Evolutionary conservation across 2,797 vertebrate species (phyloP), one percentile per base, ranked within the genome.

Genomic region (Sparidentex hasta): DNA sequence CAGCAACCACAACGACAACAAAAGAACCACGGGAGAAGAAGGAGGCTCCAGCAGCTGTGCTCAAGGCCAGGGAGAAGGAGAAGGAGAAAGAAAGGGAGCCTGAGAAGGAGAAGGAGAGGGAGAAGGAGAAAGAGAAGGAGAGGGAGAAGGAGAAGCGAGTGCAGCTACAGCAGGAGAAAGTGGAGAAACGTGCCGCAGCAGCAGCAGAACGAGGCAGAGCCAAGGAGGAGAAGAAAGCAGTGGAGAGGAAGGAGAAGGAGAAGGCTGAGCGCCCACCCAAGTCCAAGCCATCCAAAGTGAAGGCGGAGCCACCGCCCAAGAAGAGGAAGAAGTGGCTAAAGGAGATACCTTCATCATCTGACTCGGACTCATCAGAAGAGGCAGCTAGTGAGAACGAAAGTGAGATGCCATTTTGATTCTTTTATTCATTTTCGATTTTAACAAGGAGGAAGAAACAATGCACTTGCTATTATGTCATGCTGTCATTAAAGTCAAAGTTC

Each of bases 301-400:
- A 96, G 80, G 83, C 94, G 0, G 94, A 97, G 68, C 94, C 96
- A 1, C 88, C 94, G 0, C 87, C 96, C 0, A 96, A 96, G 86
- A 98, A 98, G 87, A 96, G 97, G 83, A 98, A 98, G 95, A 97
- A 97, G 90, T 98, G 97, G 97, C 91, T 98, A 65, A 98, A 97
- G 69, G 97, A 98, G 71, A 95, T 95, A 0, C 95, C 95, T 8
- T 97, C 97, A 4, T 97, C 97, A 0, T 98, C 97, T 0, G 97
- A 98, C 64, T 97, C 97, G 0, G 97, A 97, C 61, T 97, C 97
- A 0, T 97, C 97, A 0, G 95, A 96, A 0, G 96, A 96, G 51
- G 96, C 93, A 8, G 96, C 96, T 58, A 98, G 97, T 2, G 97
- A 98, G 90, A 97, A 98, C 20, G 97, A 96, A 88, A 89, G 95